Conservation (phyloP, 2,797 vertebrate species). For the Pyrocephalus nanus region DNA sequence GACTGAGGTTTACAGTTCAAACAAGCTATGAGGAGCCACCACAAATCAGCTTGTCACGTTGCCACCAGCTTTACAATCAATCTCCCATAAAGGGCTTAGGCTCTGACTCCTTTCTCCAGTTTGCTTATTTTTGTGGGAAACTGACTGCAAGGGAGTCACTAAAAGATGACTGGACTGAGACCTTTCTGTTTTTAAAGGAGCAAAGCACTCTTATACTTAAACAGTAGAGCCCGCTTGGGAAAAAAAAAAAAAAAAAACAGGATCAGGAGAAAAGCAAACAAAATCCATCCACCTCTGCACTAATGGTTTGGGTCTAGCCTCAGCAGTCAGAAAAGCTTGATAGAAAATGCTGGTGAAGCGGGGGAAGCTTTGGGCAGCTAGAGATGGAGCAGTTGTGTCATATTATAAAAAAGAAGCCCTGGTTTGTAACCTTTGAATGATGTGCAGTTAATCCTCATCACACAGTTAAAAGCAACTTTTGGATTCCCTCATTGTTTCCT, state of each 20-base stretch:
- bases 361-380: background rate
- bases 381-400: background rate
- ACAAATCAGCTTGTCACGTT: conserved; percentile 68
- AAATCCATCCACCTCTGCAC: background rate
- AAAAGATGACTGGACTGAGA: conserved; percentile 27
- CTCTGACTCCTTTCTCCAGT: conserved; percentile 45
- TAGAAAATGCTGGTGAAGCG: background rate
- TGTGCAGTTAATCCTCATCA: background rate
- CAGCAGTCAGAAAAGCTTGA: background rate
- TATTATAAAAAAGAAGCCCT: background rate
- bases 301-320: background rate
- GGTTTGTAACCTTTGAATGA: background rate
- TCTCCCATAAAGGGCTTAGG: conserved; percentile 58
- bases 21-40: conserved; percentile 52
- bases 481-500: background rate
- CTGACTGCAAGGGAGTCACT: conserved; percentile 30
- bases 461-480: background rate
- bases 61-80: conserved; percentile 59
- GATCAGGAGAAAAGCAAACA: conserved; percentile 22
- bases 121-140: conserved; percentile 68
- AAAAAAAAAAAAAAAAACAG: background rate
- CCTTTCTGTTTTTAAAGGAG: conserved; percentile 46
- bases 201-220: background rate
- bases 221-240: background rate
- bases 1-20: conserved; percentile 54